Evolutionary conservation across 2,113 vertebrate species (phyloP).

Genomic region (Elanoides forficatus): DNA sequence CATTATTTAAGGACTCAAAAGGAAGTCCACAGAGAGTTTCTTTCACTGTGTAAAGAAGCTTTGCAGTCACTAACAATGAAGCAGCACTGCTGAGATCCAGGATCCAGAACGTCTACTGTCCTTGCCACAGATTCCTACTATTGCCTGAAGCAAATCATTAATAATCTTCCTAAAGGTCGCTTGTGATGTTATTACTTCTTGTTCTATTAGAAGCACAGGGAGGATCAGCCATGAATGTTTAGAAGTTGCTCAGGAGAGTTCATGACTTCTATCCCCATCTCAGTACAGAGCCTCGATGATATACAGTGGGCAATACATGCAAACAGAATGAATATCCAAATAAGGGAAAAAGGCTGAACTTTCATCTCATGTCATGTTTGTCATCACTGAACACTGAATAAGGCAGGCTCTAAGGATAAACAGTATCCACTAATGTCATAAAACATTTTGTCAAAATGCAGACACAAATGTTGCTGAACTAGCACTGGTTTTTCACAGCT

Average conservation of each 20-base stretch:
- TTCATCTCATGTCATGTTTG: neutral
- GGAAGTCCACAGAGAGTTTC: neutral
- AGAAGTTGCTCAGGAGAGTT: neutral
- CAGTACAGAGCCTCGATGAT: neutral
- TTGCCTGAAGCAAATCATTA: neutral
- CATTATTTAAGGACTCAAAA: neutral
- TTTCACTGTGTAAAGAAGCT: neutral
- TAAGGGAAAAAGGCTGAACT: neutral
- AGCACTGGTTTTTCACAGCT: neutral
- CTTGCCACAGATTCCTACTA: neutral
- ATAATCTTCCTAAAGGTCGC: neutral
- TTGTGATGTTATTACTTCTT: neutral
- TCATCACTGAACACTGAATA: neutral
- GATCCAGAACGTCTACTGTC: neutral
- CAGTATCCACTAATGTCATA: neutral
- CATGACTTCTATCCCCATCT: neutral
- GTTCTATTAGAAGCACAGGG: neutral
- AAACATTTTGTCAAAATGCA: neutral
- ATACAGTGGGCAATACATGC: accelerated
- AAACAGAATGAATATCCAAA: neutral
- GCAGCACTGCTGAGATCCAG: neutral
- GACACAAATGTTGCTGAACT: neutral
- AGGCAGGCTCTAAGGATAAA: neutral
- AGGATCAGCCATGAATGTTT: neutral
- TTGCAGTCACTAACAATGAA: neutral